Conservation (phyloP, 2,797 vertebrate genomes). For the Argentina silus region DNA sequence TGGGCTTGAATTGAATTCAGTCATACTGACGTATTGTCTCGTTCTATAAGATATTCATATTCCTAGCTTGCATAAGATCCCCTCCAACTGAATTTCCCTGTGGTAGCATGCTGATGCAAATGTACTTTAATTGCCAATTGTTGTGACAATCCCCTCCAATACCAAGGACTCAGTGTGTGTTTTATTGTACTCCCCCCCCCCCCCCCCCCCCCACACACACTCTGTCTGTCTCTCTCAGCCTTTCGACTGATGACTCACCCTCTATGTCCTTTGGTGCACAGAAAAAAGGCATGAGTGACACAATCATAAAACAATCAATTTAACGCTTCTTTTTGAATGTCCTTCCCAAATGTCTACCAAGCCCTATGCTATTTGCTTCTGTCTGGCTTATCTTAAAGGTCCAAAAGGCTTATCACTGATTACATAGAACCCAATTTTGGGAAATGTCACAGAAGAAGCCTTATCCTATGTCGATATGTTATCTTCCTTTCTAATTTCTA, state of each 20-base stretch:
- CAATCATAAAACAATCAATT: slow-evolving; percentile 57
- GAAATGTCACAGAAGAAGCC: background rate
- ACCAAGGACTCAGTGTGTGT: background rate
- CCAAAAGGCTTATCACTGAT: slow-evolving; percentile 10
- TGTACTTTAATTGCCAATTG: slow-evolving; percentile 37
- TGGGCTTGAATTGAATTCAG: background rate
- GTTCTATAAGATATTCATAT: background rate
- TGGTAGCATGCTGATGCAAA: background rate
- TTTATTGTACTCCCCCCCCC: slow-evolving; percentile 14
- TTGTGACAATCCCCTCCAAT: slow-evolving; percentile 36
- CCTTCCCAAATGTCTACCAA: slow-evolving; percentile 27
- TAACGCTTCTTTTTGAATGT: slow-evolving; percentile 50
- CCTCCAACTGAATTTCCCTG: background rate
- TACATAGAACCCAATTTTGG: background rate
- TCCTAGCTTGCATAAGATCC: background rate
- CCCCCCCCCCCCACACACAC: slow-evolving; percentile 3
- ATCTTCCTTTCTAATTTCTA: background rate
- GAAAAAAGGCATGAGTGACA: slow-evolving; percentile 51
- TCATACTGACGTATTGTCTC: background rate
- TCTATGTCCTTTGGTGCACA: slow-evolving; percentile 38
- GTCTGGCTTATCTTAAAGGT: slow-evolving; percentile 15
- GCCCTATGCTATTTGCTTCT: background rate
- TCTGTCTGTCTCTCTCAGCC: background rate
- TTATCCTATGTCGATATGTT: background rate
- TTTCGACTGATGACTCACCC: slow-evolving; percentile 50